Evolutionary conservation across 2,113 vertebrate genomes (phyloP), one percentile per base, ranked within the genome.

Genomic region (Eidolon helvum): DNA sequence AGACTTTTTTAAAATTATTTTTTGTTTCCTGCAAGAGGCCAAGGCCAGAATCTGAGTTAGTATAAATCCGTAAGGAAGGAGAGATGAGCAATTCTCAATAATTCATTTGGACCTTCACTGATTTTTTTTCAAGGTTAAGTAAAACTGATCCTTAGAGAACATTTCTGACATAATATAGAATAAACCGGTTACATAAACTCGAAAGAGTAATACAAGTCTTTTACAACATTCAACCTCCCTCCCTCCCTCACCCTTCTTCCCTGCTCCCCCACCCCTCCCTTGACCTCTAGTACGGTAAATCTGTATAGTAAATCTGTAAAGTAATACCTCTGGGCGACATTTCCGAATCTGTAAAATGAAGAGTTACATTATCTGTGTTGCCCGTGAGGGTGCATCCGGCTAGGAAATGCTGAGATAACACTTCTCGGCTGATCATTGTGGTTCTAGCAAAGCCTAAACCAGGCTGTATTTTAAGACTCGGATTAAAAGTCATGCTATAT

Each of bases 81-180:
- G 68, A 95, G 55, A 63, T 96, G 91, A 74, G n/a, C 68, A 38
- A 40, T 50, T 63, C 90, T 87, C 77, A 82, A 55, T 26, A 69
- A 71, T 50, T 75, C 57, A 71, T 90, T 65, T 93, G 94, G 79
- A 80, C 61, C 65, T 97, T 94, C 85, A 77, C 16, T 77, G 87
- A 10, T 86, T 79, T 84, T 74, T 74, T 5, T 43, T 90, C 96
- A 96, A 96, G 85, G 86, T 63, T 94, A 75, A 86, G 78, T 83
- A 75, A 71, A 95, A 93, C 40, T 24, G 45, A 90, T 92, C 65
- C 65, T 85, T 68, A 50, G 82, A 90, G 87, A 96, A 45, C 0
- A 16, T 90, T 91, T 55, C 71, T 92, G 72, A 68, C 61, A 71
- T 83, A 96, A 92, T 40, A 33, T n/a, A 68, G 66, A 90, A 69